Conservation (phyloP, 2,797 vertebrate genomes). For the Semotilus atromaculatus region DNA sequence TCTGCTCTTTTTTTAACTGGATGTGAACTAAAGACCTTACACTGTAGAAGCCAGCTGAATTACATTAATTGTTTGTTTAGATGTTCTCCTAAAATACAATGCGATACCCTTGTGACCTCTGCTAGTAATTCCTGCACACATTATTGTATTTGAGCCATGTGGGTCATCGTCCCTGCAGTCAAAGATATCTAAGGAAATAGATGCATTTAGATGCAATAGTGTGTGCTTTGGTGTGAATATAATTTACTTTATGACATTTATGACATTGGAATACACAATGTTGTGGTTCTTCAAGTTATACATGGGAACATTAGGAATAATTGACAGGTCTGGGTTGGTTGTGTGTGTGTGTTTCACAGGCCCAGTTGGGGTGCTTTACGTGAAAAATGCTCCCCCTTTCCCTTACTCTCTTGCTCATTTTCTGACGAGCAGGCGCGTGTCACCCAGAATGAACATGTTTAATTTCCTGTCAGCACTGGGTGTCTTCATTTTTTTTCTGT, state of each 20-base stretch:
- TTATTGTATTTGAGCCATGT: background rate
- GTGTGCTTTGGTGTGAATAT: slow-evolving; percentile 47
- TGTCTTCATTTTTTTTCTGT: slow-evolving; percentile 55
- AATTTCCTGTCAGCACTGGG: slow-evolving; percentile 77
- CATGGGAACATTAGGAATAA: background rate
- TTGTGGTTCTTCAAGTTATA: slow-evolving; percentile 6
- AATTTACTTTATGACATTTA: slow-evolving; percentile 17
- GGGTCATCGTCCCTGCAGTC: background rate
- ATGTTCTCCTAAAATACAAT: background rate
- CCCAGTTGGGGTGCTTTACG: slow-evolving; percentile 9
- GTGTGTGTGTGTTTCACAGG: slow-evolving; percentile 52
- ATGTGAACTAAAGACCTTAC: background rate
- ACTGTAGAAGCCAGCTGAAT: background rate
- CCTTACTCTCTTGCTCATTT: slow-evolving; percentile 52
- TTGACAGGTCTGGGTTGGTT: slow-evolving; percentile 1
- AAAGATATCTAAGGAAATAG: background rate
- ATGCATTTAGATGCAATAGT: slow-evolving; percentile 50
- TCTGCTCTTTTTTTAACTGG: background rate
- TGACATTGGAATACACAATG: background rate
- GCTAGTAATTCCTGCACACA: background rate
- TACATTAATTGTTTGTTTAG: background rate
- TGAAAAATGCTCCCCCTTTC: slow-evolving; percentile 23
- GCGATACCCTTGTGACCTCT: background rate
- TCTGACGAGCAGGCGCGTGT: slow-evolving; percentile 69
- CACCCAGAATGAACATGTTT: slow-evolving; percentile 77